Conservation (phyloP, 2,888 invertebrate species). For the Chironomus riparius region DNA sequence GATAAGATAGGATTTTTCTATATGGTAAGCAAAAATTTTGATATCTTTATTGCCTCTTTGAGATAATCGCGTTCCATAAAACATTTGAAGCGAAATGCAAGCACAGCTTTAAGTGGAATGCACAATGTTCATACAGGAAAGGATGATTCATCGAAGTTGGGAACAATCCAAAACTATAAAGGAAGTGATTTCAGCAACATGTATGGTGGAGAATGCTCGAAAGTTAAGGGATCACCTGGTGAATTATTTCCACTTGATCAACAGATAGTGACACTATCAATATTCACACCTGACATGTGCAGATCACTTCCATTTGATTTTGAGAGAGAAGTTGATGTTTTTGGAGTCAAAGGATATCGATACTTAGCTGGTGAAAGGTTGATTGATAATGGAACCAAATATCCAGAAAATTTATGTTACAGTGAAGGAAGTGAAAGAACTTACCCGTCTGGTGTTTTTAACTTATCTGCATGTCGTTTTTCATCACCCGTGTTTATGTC, state of each 20-base stretch:
- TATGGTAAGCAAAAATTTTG: constrained; percentile 37
- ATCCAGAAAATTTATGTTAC: constrained; percentile 52
- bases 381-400: constrained; percentile 52
- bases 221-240: constrained; percentile 64
- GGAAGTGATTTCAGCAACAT: constrained; percentile 48
- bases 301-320: constrained; percentile 56
- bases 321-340: constrained; percentile 47
- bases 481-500: constrained; percentile 68
- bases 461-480: constrained; percentile 58
- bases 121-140: constrained; percentile 68
- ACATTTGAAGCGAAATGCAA: constrained; percentile 53
- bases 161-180: constrained; percentile 66
- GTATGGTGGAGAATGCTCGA: constrained; percentile 48
- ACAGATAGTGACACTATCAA: constrained; percentile 48
- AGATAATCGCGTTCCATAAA: not conserved
- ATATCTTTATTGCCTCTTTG: not conserved
- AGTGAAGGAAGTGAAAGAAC: constrained; percentile 52
- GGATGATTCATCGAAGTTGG: constrained; percentile 52
- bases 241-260: constrained; percentile 67
- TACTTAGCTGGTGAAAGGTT: constrained; percentile 55
- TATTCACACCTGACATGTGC: constrained; percentile 71
- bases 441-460: constrained; percentile 55
- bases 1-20: constrained; percentile 68
- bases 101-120: constrained; percentile 60
- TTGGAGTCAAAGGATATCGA: constrained; percentile 56